Evolutionary conservation across 2,797 vertebrate species (phyloP).

Genomic region (Thripadectes ignobilis): DNA sequence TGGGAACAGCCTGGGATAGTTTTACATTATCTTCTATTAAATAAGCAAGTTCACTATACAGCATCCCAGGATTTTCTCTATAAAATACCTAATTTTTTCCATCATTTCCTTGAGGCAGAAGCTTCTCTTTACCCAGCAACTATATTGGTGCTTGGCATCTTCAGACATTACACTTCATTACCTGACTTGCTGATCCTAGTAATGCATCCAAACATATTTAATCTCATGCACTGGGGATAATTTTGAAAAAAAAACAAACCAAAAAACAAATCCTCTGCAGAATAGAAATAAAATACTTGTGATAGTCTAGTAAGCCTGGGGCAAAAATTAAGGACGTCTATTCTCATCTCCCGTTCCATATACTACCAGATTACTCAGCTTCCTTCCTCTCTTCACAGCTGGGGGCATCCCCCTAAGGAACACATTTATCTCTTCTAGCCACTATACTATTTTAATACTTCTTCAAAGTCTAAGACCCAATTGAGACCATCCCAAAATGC

Average conservation of each 20-base stretch:
- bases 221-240: not conserved
- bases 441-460: not conserved
- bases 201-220: not conserved
- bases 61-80: not conserved
- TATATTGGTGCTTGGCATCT: not conserved
- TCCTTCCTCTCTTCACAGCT: not conserved
- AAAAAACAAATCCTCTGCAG: not conserved
- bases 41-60: not conserved
- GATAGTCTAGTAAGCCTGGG: not conserved
- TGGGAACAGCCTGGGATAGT: not conserved
- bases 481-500: not conserved
- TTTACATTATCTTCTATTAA: not conserved
- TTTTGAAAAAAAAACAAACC: not conserved
- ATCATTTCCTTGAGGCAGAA: not conserved
- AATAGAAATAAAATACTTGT: not conserved
- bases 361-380: not conserved
- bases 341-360: not conserved
- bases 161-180: not conserved
- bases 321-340: not conserved
- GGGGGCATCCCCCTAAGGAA: not conserved
- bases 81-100: not conserved
- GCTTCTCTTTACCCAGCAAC: not conserved
- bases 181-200: not conserved
- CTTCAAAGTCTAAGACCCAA: not conserved
- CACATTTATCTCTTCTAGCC: not conserved